These are phyloP conservation scores for Otis tarda DNA, from an alignment of 2,113 vertebrate genomes.

Conservation along the genomic window DNA sequence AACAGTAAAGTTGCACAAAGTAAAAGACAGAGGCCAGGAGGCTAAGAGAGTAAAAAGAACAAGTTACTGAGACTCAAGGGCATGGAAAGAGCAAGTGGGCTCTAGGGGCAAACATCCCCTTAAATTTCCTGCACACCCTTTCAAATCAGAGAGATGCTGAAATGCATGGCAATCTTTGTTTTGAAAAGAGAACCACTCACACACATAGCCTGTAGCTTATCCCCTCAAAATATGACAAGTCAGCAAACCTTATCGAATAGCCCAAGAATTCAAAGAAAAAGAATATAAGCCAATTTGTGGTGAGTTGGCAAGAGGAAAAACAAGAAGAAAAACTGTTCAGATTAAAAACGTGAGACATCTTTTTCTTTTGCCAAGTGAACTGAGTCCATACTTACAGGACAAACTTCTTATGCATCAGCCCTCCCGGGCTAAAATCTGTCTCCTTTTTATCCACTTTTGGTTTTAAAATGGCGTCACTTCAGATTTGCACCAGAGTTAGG, in stretches of 20 bases:
- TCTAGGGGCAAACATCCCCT: not conserved
- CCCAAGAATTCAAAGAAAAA: not conserved
- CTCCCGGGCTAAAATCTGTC: not conserved
- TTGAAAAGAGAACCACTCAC: not conserved
- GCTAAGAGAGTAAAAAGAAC: not conserved
- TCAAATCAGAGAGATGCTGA: conserved; percentile 4
- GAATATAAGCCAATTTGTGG: not conserved
- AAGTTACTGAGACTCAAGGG: not conserved
- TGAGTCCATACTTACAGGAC: not conserved
- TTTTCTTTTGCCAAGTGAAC: conserved; percentile 28
- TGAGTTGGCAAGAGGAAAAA: not conserved
- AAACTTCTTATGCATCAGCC: not conserved
- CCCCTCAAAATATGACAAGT: not conserved
- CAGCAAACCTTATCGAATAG: not conserved
- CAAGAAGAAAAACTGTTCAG: not conserved
- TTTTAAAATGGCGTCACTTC: not conserved
- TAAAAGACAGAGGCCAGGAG: not conserved
- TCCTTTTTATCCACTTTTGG: not conserved
- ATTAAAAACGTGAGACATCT: not conserved
- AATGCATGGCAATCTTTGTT: not conserved
- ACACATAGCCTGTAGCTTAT: not conserved
- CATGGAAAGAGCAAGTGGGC: not conserved
- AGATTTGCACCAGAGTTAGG: not conserved
- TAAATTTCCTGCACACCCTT: not conserved
- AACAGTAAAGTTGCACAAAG: not conserved